Evolutionary conservation across 2,797 vertebrate species (phyloP).

Genomic region (Coluber constrictor): DNA sequence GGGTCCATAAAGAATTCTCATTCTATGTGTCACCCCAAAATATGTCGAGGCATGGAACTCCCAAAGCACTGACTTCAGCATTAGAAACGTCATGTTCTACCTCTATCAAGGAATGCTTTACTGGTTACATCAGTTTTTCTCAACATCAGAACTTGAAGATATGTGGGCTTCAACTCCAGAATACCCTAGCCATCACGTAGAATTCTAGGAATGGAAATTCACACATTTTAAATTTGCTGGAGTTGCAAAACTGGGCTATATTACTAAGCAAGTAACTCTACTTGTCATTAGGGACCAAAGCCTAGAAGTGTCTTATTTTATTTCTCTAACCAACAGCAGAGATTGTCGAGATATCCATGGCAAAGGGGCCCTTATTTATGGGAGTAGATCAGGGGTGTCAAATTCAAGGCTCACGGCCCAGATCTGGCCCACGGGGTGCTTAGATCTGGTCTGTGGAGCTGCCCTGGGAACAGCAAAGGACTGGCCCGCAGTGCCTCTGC

Average conservation of each 20-base stretch:
- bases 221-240: neutral
- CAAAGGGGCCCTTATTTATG: neutral
- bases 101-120: neutral
- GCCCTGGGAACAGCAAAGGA: too few relatives aligned
- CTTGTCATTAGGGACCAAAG: neutral
- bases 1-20: neutral
- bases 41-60: neutral
- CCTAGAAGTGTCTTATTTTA: neutral
- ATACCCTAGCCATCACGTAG: neutral
- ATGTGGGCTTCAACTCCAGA: neutral
- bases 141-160: neutral
- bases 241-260: neutral
- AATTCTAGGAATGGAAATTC: neutral
- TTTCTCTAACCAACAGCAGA: neutral
- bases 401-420: too few relatives aligned
- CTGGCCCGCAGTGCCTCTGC: too few relatives aligned
- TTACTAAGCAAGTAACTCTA: slow-evolving; percentile 2
- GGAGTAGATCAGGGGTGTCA: neutral
- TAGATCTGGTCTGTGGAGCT: too few relatives aligned
- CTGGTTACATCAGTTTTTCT: neutral
- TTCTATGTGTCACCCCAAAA: neutral
- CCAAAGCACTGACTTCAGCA: neutral
- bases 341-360: neutral
- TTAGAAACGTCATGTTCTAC: neutral
- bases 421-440: too few relatives aligned